Evolutionary conservation across 1,140 invertebrate genomes (phyloP), one percentile per base, ranked within the genome.

Genomic region (Pogonomyrmex californicus): DNA sequence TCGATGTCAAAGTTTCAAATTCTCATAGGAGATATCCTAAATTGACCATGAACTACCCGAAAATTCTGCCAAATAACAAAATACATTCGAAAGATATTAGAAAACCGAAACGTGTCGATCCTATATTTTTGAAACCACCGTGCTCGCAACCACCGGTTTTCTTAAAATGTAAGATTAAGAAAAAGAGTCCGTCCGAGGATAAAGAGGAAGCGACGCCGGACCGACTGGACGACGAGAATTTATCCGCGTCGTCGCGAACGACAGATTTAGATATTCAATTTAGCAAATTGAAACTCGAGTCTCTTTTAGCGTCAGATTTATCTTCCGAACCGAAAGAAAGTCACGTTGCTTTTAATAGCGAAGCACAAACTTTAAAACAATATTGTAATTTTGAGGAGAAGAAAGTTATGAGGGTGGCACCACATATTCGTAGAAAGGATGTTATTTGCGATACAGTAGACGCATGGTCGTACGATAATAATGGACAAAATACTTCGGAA

Each of bases 361-460:
- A 75, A 12, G 66, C 87, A 17, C 92, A 95, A 71, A 92, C 91
- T 33, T 75, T 95, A 2, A 88, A 88, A 62, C 93, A 95, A 41
- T 95, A 95, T 83, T 95, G 92, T 71, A 94, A 94, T 75, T 95
- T 95, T 49, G 94, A 95, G 36, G 94, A 95, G 41, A 95, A 93
- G 68, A 95, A 94, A 86, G 86, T 94, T 4, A 92, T 94, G 51
- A 95, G 94, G 79, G 92, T 95, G 71, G 94, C 94, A 36, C 94
- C 95, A 49, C 95, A 95, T 54, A 93, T 95, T 60, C 87, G 94
- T 82, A 93, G 94, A 82, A 95, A 96, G 81, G 96, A 96, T 90
- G 94, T 96, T 60, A 96, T 97, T 83, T 96, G 95, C 65, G 95
- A 96, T 89, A 97, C 96, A 0, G 96, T 97, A 12, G 96, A 97